phyloP scores from a whole-genome alignment of 1,140 invertebrate species.

The Drosophila guanche region DNA sequence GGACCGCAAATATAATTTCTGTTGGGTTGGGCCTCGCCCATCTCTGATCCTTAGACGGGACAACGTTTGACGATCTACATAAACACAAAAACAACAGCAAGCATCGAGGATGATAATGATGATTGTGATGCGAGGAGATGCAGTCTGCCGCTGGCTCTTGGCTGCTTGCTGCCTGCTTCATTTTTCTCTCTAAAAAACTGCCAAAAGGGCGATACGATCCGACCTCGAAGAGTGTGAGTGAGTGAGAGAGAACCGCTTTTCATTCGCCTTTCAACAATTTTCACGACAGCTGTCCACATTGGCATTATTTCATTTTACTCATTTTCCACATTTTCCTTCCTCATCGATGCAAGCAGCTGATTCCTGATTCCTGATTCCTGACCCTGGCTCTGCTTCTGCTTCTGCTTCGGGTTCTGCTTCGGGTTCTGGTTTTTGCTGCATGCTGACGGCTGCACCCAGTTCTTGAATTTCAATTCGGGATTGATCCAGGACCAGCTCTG shows the following conservation, averaged over 20 bases:
- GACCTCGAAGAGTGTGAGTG: neutral
- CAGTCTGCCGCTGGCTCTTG: too few species aligned
- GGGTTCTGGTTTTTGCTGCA: slow-evolving; percentile 20
- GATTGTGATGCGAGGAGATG: slow-evolving; percentile 33
- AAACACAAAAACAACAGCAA: slow-evolving; percentile 36
- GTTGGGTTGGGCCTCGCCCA: slow-evolving; percentile 39
- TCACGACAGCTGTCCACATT: slow-evolving; percentile 77
- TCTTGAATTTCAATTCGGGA: slow-evolving; percentile 58
- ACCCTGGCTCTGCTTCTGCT: slow-evolving; percentile 47
- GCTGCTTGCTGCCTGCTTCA: neutral
- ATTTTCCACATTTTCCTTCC: slow-evolving; percentile 20
- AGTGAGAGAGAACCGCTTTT: slow-evolving; percentile 65
- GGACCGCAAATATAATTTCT: slow-evolving; percentile 13
- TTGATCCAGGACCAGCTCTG: slow-evolving; percentile 11
- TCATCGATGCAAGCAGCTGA: slow-evolving; percentile 64
- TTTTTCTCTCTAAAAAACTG: slow-evolving; percentile 42
- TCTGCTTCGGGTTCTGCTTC: slow-evolving; percentile 24
- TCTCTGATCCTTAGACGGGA: slow-evolving; percentile 59
- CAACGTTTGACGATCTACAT: slow-evolving; percentile 72
- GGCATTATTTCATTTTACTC: slow-evolving; percentile 59
- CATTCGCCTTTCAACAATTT: slow-evolving; percentile 78
- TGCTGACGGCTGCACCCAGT: slow-evolving; percentile 45
- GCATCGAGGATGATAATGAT: slow-evolving; percentile 50
- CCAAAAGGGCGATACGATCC: slow-evolving; percentile 49
- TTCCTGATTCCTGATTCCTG: slow-evolving; percentile 80